Evolutionary conservation across 2,888 invertebrate species (phyloP).

Genomic region (Pristionchus arcanus): DNA sequence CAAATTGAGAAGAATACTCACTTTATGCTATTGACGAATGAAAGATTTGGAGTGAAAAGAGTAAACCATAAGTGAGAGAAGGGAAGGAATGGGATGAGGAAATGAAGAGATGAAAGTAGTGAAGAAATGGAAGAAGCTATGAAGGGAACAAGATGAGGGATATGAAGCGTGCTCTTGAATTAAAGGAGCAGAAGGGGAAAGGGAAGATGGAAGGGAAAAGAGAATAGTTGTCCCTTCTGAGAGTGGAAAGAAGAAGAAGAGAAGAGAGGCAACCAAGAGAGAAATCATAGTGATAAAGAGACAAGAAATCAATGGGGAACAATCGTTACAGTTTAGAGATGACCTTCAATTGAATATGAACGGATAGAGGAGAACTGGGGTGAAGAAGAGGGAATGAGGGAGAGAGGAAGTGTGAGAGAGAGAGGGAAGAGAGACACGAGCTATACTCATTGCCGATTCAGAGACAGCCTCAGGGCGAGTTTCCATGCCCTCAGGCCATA

Average conservation of each 20-base stretch:
- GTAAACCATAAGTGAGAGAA: background rate
- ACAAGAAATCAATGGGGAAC: constrained; percentile 37
- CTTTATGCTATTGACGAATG: background rate
- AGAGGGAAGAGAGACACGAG: constrained; percentile 16
- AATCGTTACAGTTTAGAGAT: constrained; percentile 39
- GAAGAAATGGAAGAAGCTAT: constrained; percentile 44
- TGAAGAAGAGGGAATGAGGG: constrained; percentile 7
- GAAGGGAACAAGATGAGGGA: constrained; percentile 49
- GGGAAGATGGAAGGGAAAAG: background rate
- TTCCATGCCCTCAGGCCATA: constrained; percentile 13
- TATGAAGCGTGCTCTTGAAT: constrained; percentile 51
- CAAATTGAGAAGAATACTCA: constrained; percentile 14
- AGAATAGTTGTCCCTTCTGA: constrained; percentile 38
- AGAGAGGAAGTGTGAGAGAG: background rate
- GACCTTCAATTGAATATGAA: constrained; percentile 37
- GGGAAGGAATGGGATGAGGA: constrained; percentile 6
- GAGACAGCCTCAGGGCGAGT: constrained; percentile 22
- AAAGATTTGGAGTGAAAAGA: background rate
- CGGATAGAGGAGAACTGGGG: background rate
- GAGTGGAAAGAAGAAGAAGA: constrained; percentile 1
- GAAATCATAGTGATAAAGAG: constrained; percentile 46
- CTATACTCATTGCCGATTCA: constrained; percentile 6
- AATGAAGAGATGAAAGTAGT: constrained; percentile 28
- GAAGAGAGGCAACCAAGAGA: constrained; percentile 17
- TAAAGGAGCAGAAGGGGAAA: background rate